Evolutionary conservation across 2,113 vertebrate species (phyloP), one percentile per base, ranked within the genome.

Genomic region (Thryonomys swinderianus): DNA sequence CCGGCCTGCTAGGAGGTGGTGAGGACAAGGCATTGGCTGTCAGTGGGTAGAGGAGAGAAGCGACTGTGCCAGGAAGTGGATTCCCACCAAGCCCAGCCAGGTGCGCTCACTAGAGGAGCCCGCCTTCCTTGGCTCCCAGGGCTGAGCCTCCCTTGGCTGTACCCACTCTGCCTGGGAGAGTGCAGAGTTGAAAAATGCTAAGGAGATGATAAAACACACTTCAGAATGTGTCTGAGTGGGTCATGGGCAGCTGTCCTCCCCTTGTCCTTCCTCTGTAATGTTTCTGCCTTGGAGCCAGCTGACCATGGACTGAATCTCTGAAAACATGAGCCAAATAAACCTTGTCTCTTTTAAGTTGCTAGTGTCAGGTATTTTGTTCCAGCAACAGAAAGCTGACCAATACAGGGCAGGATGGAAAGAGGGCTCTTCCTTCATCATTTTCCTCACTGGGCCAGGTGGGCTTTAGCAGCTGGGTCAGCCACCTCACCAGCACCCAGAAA

Each of bases 1-100:
- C 45, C 13, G 20, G 51, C 57, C 71, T 4, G 16, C 87, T 55
- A 32, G 37, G 34, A 59, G 51, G n/a, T 18, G 69, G 2, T 14
- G 2, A 64, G 48, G 51, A 51, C 23, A 0, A 4, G n/a, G n/a
- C 3, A 48, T 18, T 0, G 13, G 45, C 42, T n/a, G 1, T 7
- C 13, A 30, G n/a, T 1, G 13, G 21, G 48, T 27, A 2, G 40
- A 34, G 79, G 42, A 90, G 57, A 20, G 66, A 12, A 34, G 53
- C 11, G 2, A 17, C 0, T 17, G 4, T 42, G 11, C 23, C 69
- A 42, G 40, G 23, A 25, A 73, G 23, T 27, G 25, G 40, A 23
- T 20, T 73, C 69, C 69, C 69, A 42, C 11, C 11, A 25, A 42
- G 40, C 12, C 1, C 40, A 73, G 37, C 25, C 23, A 42, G 69